Conservation (phyloP, 2,797 vertebrate species). For the Bovichtus diacanthus region DNA sequence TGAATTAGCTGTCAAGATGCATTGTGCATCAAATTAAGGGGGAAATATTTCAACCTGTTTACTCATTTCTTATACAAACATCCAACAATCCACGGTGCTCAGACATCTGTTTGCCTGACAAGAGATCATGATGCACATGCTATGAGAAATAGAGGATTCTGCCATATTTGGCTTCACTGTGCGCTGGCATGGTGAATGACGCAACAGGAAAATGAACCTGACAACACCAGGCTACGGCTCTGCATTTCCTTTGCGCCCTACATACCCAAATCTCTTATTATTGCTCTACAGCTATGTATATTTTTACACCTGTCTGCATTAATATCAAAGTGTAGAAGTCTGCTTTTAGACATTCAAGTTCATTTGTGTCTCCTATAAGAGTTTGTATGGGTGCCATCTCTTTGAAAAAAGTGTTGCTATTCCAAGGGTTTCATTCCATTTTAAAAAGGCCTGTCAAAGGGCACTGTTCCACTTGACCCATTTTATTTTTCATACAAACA, state of each 20-base stretch:
- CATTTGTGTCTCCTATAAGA: conserved; percentile 73
- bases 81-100: conserved; percentile 69
- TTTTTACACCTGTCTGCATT: conserved; percentile 83
- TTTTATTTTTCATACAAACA: conserved; percentile 73
- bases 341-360: conserved; percentile 68
- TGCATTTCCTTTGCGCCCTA: conserved; percentile 80
- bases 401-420: conserved; percentile 41
- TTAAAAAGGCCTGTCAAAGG: conserved; percentile 71
- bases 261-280: conserved; percentile 85
- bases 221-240: conserved; percentile 79
- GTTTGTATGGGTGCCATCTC: conserved; percentile 61
- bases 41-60: conserved; percentile 78
- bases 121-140: conserved; percentile 69
- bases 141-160: conserved; percentile 66
- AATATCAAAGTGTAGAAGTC: conserved; percentile 75
- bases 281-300: conserved; percentile 73
- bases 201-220: conserved; percentile 82
- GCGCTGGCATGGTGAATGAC: conserved; percentile 78
- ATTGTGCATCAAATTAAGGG: conserved; percentile 88
- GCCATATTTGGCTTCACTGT: conserved; percentile 75
- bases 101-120: conserved; percentile 77
- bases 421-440: conserved; percentile 56
- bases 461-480: conserved; percentile 76
- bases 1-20: conserved; percentile 81
- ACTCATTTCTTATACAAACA: conserved; percentile 77